Base-by-base conservation (phyloP, 2,888 invertebrate species). In the Acleris literana region DNA sequence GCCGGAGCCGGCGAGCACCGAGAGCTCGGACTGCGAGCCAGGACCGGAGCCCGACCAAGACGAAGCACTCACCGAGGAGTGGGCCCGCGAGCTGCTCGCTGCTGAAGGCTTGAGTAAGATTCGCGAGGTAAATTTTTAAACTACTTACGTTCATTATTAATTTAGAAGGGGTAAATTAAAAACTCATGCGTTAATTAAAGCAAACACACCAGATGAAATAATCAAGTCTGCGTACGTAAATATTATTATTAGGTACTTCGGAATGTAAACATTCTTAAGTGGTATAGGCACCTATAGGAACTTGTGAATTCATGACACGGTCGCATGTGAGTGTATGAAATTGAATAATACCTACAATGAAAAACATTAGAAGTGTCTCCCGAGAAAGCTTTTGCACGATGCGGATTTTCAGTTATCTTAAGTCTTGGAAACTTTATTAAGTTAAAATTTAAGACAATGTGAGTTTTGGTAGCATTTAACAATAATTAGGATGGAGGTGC, bases 1-100 rank as follows among this genome's bases (percentile, higher is more conserved):
- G 70, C 90, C 88, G 66, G 92, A 92, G 75, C 86, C 91, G 70
- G 88, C 90, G 72, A 91, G 90, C 78, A 89, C 87, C 71, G 86
- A 81, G 69, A 90, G 90, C 51, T 89, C 89, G 3, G 90, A 93
- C 70, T 90, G 92, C 76, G 93, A 92, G 71, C 83, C 82, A 39
- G 85, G 79, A 22, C 81, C 78, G 44, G 88, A 88, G 72, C 75
- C 79, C 17, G 89, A 90, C 58, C 82, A 81, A 17, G 88, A 89
- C 69, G 83, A 83, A 33, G 87, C 88, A 66, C 85, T 91, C 68
- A 91, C 89, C 29, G 93, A 91, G 73, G 92, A 92, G 74, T 92
- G 92, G 92, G 89, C 88, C 49, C 81, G 86, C 66, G 90, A 93
- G 68, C 82, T 91, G 69, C 81, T 92, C 64, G 78, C 75, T 56